phyloP scores from a whole-genome alignment of 1,140 invertebrate species.

The Drosophila punjabiensis region DNA sequence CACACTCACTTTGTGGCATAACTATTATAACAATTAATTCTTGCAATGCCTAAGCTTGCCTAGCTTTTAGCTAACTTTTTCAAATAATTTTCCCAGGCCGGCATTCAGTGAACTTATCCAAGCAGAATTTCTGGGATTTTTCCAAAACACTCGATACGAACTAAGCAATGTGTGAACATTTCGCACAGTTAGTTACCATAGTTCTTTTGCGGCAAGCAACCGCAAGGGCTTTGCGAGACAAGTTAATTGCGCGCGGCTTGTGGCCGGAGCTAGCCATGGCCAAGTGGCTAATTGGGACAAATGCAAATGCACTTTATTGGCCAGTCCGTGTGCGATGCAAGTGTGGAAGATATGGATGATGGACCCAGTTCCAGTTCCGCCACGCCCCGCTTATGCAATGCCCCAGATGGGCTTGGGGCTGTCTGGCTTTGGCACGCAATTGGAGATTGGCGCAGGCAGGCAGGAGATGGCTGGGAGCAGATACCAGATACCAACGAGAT shows the following conservation, averaged over 20 bases:
- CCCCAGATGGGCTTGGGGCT: background rate
- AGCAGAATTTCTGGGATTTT: constrained; percentile 35
- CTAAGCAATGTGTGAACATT: constrained; percentile 69
- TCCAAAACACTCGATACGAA: constrained; percentile 28
- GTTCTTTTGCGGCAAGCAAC: constrained; percentile 52
- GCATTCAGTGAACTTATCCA: constrained; percentile 10
- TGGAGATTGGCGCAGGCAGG: constrained; percentile 43
- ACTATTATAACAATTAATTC: constrained; percentile 9
- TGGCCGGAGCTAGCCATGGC: constrained; percentile 63
- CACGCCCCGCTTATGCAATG: constrained; percentile 51
- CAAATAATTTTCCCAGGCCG: background rate
- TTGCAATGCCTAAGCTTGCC: background rate
- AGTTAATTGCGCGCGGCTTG: constrained; percentile 65
- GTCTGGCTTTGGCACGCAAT: constrained; percentile 62
- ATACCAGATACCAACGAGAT: constrained; percentile 55
- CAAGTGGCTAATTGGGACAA: constrained; percentile 52
- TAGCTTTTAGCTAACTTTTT: background rate
- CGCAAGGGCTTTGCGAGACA: constrained; percentile 59
- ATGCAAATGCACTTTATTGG: constrained; percentile 47
- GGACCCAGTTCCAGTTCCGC: constrained; percentile 53
- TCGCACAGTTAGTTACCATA: constrained; percentile 52
- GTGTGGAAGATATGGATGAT: constrained; percentile 29
- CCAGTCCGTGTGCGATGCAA: constrained; percentile 16
- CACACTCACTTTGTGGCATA: background rate
- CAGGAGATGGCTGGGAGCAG: constrained; percentile 54